A percentile compares a stretch with the other conserved stretches of the same genome.
phyloP scores from a whole-genome alignment of 1,140 invertebrate species.

The Ceratina australensis region DNA sequence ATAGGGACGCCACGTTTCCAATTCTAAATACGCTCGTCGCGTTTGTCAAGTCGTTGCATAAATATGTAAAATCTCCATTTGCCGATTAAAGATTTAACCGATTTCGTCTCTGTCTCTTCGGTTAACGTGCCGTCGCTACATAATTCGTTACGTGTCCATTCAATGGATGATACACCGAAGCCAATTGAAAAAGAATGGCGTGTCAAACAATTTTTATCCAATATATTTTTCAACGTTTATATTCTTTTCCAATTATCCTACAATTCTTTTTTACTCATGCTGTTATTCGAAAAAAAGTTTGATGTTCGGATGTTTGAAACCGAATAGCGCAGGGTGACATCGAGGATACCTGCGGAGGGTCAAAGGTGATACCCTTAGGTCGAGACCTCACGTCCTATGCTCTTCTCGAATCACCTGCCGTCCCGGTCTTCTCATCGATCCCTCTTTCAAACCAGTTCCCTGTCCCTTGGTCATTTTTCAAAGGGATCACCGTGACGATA shows the following conservation, averaged over 20 bases:
- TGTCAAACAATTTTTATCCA: no score
- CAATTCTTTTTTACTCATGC: no score
- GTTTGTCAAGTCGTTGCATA: background rate
- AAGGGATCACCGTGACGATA: background rate
- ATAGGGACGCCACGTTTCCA: background rate
- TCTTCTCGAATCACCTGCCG: slow-evolving; percentile 60
- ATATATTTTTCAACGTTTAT: no score
- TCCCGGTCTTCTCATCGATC: slow-evolving; percentile 27
- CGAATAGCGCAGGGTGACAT: background rate
- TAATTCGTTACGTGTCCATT: background rate
- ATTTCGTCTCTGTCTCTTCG: background rate
- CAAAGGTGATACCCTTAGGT: slow-evolving; percentile 66
- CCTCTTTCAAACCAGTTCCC: slow-evolving; percentile 46
- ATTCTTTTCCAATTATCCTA: no score
- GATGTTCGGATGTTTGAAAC: background rate
- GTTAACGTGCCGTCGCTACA: background rate
- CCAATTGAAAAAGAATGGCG: no score
- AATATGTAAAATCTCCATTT: slow-evolving; percentile 1
- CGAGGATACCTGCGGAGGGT: slow-evolving; percentile 61
- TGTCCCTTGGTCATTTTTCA: slow-evolving; percentile 2
- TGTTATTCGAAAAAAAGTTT: no score
- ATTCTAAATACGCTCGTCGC: background rate
- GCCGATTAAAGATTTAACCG: background rate
- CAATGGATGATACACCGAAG: background rate
- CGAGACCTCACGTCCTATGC: slow-evolving; percentile 52